phyloP scores from a whole-genome alignment of 2,797 vertebrate species.

The Glyptemys insculpta region DNA sequence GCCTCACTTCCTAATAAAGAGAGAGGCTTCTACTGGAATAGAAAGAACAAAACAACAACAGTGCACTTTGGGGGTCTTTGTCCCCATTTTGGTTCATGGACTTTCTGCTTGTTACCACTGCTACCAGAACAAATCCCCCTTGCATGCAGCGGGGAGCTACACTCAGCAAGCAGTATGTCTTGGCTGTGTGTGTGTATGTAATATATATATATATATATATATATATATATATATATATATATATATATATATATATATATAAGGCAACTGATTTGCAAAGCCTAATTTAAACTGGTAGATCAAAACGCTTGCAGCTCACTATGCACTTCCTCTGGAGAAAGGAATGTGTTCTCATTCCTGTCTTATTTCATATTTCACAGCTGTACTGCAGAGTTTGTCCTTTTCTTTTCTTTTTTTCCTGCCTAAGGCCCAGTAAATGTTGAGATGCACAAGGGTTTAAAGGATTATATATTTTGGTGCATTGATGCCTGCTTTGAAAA shows the following conservation, averaged over 20 bases:
- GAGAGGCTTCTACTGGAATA: not conserved
- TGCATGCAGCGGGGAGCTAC: not conserved
- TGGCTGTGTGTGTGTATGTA: not conserved
- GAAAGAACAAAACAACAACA: not conserved
- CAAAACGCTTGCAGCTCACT: slow-evolving; percentile 43
- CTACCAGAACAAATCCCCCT: not conserved
- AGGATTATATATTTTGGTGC: slow-evolving; percentile 51
- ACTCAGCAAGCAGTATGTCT: not conserved
- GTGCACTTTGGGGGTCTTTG: not conserved
- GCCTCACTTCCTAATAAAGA: slow-evolving; percentile 17
- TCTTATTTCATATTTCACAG: slow-evolving; percentile 67
- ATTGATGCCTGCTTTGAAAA: slow-evolving; percentile 48
- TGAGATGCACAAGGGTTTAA: slow-evolving; percentile 57
- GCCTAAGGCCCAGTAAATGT: slow-evolving; percentile 57
- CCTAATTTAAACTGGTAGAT: slow-evolving; percentile 42
- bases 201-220: no score
- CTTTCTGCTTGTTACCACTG: fast-evolving
- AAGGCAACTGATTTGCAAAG: slow-evolving; percentile 24
- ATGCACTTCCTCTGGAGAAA: slow-evolving; percentile 58
- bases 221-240: fast-evolving
- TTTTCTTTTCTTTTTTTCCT: slow-evolving; percentile 17
- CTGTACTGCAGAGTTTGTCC: slow-evolving; percentile 42
- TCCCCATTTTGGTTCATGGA: slow-evolving; percentile 17
- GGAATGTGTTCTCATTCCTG: slow-evolving; percentile 69
- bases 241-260: fast-evolving